Percentiles rank a stretch among this genome's conserved stretches.
phyloP scores from a whole-genome alignment of 2,113 vertebrate genomes.

The Vanacampus margaritifer region DNA sequence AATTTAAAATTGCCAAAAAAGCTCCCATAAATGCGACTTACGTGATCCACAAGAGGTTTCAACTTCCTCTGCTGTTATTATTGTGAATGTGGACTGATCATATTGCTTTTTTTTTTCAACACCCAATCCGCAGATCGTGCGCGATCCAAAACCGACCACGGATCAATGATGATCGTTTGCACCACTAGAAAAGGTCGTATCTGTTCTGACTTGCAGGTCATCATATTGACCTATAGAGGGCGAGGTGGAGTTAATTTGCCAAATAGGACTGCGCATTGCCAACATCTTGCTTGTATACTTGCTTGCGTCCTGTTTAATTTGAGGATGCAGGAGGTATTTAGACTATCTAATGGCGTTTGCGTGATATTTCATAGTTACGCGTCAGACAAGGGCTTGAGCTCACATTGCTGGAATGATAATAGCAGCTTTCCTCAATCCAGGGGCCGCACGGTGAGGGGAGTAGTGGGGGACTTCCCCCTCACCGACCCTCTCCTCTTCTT shows the following conservation, averaged over 20 bases:
- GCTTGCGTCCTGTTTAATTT: conserved; percentile 60
- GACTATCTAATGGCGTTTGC: conserved; percentile 68
- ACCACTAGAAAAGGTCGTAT: background rate
- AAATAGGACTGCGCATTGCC: background rate
- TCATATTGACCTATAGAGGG: conserved; percentile 57
- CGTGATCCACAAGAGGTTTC: no score
- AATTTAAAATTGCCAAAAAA: no score
- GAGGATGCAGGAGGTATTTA: conserved; percentile 68
- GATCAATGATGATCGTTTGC: no score
- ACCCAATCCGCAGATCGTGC: no score
- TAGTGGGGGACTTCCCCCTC: conserved; percentile 39
- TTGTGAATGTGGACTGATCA: no score
- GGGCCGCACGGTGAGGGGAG: conserved; percentile 19
- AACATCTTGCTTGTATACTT: conserved; percentile 25
- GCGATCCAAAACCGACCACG: no score
- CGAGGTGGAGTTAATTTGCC: conserved; percentile 23
- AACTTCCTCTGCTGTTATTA: no score
- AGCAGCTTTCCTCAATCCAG: conserved; percentile 65
- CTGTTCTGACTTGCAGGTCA: conserved; percentile 10
- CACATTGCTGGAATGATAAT: conserved; percentile 76
- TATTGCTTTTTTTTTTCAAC: no score
- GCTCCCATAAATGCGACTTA: no score
- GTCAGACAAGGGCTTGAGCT: conserved; percentile 70
- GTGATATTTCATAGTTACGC: conserved; percentile 75
- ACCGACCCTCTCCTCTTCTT: conserved; percentile 46